Evolutionary conservation across 1,140 invertebrate species (phyloP), one percentile per base, ranked within the genome.

Genomic region (Drosophila arizonae): DNA sequence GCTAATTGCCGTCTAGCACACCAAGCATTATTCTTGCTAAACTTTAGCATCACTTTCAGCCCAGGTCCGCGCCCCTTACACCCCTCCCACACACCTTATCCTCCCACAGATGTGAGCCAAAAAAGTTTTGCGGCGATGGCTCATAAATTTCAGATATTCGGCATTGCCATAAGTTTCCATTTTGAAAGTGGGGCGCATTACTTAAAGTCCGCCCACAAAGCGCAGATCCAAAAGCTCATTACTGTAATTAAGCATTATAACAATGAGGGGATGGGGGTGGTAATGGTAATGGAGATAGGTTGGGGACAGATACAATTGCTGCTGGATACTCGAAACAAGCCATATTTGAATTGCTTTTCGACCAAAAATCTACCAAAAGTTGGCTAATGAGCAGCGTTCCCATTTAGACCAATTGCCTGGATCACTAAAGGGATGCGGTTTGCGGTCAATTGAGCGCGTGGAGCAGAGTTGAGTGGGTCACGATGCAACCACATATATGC

Each of bases 121-220:
- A 81, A 81, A 86, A 67, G 26, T 75, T 86, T 71, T 3, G 21
- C 51, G 79, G 62, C 68, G 56, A 45, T 65, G 75, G 39, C 76
- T 86, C 81, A 86, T 86, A 86, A 86, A 86, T 86, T 86, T 79
- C 58, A 50, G 71, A 87, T 87, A 79, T 86, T 76, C 50, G 70
- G 62, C 80, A 72, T 72, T 56, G 72, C 76, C 79, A 86, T 87
- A 87, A 87, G 82, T 86, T 86, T 30, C 56, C 64, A 66, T 72
- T 72, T 72, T 65, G 56, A 55, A 65, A 72, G 48, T 72, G 50
- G 62, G 9, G 28, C 48, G 39, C 55, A 45, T 46, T 28, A 68
- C 17, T 17, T 17, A 17, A 17, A 17, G 33, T 46, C 43, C 17
- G 43, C 62, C 36, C 48, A 24, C 68, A 78, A 67, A 65, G 74